Evolutionary conservation across 2,113 vertebrate genomes (phyloP).

Genomic region (Calyptommatus sinebrachiatus): DNA sequence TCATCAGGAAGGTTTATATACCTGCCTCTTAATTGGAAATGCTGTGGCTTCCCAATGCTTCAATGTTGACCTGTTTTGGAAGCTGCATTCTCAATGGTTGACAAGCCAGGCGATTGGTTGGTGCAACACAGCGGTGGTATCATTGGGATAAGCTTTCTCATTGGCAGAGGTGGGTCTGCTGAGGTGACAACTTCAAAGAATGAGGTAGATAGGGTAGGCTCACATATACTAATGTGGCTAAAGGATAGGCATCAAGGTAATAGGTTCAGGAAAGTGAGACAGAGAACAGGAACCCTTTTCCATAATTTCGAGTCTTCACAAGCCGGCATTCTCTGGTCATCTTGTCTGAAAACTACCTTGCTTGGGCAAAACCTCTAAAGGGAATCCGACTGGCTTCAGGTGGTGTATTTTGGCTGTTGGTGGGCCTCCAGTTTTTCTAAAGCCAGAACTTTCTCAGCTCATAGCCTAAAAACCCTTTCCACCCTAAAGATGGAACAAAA

Average conservation of each 20-base stretch:
- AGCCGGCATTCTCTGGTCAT: no score
- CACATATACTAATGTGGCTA: not conserved
- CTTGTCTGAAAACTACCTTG: no score
- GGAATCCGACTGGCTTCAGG: no score
- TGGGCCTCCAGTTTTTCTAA: no score
- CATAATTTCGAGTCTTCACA: no score
- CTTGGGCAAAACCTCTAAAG: no score
- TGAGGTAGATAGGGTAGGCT: not conserved
- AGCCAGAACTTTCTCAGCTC: not conserved
- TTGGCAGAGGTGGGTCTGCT: conserved; percentile 2
- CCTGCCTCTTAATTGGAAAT: no score
- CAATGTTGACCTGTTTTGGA: not conserved
- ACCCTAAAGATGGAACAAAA: not conserved
- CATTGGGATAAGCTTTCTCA: not conserved
- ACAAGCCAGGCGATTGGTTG: not conserved
- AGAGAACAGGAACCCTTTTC: not conserved
- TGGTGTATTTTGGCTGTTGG: not conserved
- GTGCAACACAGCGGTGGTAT: not conserved
- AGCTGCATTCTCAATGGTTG: not conserved
- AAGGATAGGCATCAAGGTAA: not conserved
- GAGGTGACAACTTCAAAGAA: not conserved
- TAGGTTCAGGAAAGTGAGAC: not conserved
- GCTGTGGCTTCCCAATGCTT: not conserved
- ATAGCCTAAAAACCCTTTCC: not conserved
- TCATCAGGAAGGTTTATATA: not conserved